Conservation (phyloP, 2,113 vertebrate genomes). For the Vidua chalybeata region DNA sequence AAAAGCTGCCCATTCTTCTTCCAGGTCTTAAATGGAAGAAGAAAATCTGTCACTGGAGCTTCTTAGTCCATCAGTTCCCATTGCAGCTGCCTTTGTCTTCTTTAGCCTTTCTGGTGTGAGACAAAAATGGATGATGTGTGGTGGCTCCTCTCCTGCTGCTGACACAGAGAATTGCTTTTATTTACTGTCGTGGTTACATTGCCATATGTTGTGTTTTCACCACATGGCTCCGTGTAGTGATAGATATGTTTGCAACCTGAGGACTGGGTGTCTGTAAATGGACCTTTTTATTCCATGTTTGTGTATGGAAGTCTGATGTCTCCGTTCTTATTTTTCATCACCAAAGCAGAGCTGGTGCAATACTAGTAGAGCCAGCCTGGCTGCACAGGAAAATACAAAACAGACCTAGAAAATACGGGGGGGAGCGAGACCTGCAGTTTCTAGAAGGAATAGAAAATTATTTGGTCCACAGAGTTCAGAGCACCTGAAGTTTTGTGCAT, state of each 20-base stretch:
- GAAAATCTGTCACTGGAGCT: background rate
- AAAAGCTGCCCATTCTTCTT: background rate
- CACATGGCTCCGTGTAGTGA: background rate
- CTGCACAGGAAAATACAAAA: background rate
- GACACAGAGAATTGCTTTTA: background rate
- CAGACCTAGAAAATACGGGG: background rate
- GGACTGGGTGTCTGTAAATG: background rate
- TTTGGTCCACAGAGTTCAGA: background rate
- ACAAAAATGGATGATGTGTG: background rate
- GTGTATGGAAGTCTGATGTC: background rate
- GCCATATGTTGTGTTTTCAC: conserved; percentile 21
- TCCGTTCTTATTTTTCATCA: background rate
- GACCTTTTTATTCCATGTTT: background rate
- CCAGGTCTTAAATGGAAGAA: background rate
- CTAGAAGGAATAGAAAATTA: background rate
- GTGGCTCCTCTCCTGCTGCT: background rate
- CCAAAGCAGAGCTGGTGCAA: background rate
- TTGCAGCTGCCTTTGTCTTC: background rate
- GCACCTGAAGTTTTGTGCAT: background rate
- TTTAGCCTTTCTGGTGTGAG: background rate
- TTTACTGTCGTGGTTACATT: conserved; percentile 18
- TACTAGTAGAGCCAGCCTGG: background rate
- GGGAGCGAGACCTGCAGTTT: background rate
- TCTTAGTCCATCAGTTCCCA: background rate
- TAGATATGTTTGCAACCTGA: background rate